phyloP scores from a whole-genome alignment of 2,888 invertebrate species.

The Sinodicranocentrus sp. region DNA sequence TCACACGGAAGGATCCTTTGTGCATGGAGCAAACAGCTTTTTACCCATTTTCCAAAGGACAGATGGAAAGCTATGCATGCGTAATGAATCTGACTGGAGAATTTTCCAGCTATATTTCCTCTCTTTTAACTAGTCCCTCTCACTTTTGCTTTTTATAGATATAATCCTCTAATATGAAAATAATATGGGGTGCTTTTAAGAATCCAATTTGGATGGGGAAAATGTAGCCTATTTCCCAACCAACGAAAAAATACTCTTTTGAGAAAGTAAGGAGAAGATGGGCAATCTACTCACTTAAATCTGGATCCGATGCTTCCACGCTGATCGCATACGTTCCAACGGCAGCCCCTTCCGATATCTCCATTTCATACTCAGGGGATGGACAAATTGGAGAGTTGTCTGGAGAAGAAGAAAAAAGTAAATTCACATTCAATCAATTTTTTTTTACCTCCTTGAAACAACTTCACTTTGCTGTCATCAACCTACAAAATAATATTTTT shows the following conservation, averaged over 20 bases:
- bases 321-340: slow-evolving; percentile 91
- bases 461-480: not conserved
- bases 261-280: not conserved
- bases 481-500: not conserved
- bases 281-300: slow-evolving; percentile 78
- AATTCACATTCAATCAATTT: slow-evolving; percentile 18
- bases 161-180: slow-evolving; percentile 25
- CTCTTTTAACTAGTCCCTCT: too few species aligned
- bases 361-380: slow-evolving; percentile 72
- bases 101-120: too few species aligned
- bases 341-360: slow-evolving; percentile 92
- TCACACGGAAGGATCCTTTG: not conserved
- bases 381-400: slow-evolving; percentile 76
- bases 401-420: slow-evolving; percentile 45
- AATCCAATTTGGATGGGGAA: too few species aligned
- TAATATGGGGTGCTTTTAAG: too few species aligned
- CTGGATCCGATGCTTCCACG: slow-evolving; percentile 90
- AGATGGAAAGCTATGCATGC: slow-evolving; percentile 8
- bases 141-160: too few species aligned
- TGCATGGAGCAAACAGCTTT: not conserved
- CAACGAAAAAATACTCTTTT: too few species aligned
- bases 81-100: not conserved
- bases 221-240: not conserved
- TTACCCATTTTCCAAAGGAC: not conserved
- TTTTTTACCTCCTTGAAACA: not conserved